These are phyloP conservation scores for Ceratotherium simum DNA, from an alignment of 2,113 vertebrate genomes.

Conservation along the genomic window DNA sequence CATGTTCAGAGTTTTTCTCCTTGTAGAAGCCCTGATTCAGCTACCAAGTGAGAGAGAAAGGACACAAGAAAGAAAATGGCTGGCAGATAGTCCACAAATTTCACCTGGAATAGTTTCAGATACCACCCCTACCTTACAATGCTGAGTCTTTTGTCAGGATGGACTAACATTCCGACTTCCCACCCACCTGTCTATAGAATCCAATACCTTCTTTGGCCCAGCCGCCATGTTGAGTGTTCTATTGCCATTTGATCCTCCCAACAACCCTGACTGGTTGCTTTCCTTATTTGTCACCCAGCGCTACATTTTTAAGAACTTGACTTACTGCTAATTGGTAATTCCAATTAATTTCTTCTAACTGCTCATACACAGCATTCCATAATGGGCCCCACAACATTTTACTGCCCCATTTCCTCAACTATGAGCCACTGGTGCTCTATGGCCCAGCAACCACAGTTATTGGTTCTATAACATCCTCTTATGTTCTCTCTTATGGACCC, in stretches of 20 bases:
- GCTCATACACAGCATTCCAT: neutral
- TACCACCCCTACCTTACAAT: neutral
- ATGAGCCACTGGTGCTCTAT: neutral
- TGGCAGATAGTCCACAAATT: neutral
- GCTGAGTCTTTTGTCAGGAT: neutral
- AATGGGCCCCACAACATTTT: neutral
- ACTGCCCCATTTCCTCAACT: neutral
- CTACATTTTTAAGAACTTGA: neutral
- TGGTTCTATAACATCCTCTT: too few relatives aligned
- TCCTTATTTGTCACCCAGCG: neutral
- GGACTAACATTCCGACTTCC: neutral
- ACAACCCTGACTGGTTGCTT: too few relatives aligned
- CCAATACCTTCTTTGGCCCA: neutral
- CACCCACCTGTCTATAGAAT: neutral
- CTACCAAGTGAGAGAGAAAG: neutral
- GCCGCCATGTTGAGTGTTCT: accelerated
- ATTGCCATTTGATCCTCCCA: neutral
- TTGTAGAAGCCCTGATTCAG: neutral
- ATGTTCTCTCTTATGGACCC: neutral
- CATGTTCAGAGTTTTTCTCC: neutral
- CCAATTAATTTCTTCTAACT: neutral
- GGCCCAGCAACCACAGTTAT: neutral
- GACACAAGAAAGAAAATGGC: too few relatives aligned
- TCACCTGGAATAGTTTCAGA: neutral
- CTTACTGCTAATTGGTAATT: neutral